Evolutionary conservation across 2,888 invertebrate species (phyloP).

Genomic region (Iselma pallidipennis): DNA sequence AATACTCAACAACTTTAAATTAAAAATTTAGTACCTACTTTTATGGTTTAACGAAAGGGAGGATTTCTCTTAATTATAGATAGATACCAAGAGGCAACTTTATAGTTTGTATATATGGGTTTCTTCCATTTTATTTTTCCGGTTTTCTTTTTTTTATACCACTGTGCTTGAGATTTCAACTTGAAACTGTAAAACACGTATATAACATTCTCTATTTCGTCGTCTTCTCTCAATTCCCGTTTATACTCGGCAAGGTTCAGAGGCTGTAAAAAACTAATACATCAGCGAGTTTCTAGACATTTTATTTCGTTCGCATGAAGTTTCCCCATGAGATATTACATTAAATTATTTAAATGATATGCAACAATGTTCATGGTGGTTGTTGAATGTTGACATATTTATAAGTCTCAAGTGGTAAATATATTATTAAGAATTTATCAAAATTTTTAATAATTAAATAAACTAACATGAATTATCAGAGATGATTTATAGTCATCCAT

Average conservation of each 20-base stretch:
- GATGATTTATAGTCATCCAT: neutral
- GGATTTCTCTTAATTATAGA: no score
- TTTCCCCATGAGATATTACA: conserved; percentile 13
- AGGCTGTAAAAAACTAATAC: conserved; percentile 31
- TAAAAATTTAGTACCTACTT: no score
- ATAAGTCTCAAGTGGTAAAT: neutral
- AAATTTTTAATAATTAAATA: neutral
- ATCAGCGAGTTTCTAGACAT: conserved; percentile 28
- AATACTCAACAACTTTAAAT: neutral
- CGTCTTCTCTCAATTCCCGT: neutral
- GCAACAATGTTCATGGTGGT: conserved; percentile 16
- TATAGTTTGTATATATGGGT: neutral
- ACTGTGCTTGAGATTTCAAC: conserved; percentile 5
- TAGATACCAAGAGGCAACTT: neutral
- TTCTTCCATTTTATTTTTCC: neutral
- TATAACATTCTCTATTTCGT: conserved; percentile 20
- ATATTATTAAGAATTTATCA: neutral
- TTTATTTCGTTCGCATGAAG: conserved; percentile 24
- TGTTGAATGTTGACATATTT: neutral
- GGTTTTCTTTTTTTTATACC: neutral
- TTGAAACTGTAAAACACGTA: conserved; percentile 23
- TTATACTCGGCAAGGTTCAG: conserved; percentile 16
- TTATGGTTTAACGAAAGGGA: no score
- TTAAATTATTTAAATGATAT: conserved; percentile 33
- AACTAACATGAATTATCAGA: neutral